Evolutionary conservation across 2,113 vertebrate species (phyloP), one percentile per base, ranked within the genome.

Genomic region (Amphiprion ocellaris): DNA sequence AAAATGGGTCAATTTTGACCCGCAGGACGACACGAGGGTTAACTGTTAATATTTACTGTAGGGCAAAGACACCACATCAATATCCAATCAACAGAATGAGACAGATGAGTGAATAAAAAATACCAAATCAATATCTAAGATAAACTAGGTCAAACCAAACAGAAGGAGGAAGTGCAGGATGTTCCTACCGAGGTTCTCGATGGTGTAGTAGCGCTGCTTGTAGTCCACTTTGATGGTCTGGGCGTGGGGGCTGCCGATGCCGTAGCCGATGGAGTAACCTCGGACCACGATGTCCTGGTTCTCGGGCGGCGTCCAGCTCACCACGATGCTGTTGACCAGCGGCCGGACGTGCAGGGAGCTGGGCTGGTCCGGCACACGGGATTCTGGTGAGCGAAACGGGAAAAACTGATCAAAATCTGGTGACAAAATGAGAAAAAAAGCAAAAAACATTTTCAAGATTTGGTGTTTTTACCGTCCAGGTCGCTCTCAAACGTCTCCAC

Each of bases 191-290:
- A 99, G 91, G 87, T 97, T 97, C 88, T 99, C 98, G 0, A 99
- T 99, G 77, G 97, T 99, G 91, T 97, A 99, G 81, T 99, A 99
- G 83, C 98, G 96, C 85, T 99, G 98, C 16, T 99, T 99, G 77
- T 99, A 97, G 94, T 99, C 98, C 89, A 99, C 97, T 77, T 97
- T 97, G 92, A 99, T 96, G 84, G 96, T 98, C 94, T 99, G 96
- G 0, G 98, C 96, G 0, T 99, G 97, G 10, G 98, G 98, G 50
- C 97, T 99, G 73, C 98, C 98, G 2, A 99, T 94, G 65, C 98
- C 98, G 0, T 99, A 99, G 23, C 96, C 96, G 10, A 99, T 99
- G 2, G 94, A 95, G 16, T 99, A 99, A 11, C 98, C 98, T 23
- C 98, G 94, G 65, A 99, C 97, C 89, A 99, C 96, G 0, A 99